phyloP scores from a whole-genome alignment of 2,797 vertebrate genomes.

The Sebastes dallii region DNA sequence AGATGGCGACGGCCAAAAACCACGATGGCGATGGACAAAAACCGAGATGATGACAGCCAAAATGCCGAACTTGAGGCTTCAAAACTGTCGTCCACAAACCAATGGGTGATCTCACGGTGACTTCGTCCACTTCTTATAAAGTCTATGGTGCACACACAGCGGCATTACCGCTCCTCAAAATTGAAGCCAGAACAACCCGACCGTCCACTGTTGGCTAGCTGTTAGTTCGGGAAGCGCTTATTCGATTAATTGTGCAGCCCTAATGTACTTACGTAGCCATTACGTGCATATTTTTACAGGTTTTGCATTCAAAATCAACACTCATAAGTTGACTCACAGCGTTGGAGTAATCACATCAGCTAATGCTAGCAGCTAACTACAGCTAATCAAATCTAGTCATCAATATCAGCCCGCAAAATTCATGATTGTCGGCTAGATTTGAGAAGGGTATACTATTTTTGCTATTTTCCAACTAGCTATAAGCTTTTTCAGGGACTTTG shows the following conservation, averaged over 20 bases:
- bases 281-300: too few relatives aligned
- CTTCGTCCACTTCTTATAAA: not conserved
- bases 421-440: not conserved
- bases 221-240: too few relatives aligned
- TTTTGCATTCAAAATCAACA: too few relatives aligned
- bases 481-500: not conserved
- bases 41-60: not conserved
- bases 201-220: too few relatives aligned
- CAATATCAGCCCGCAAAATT: not conserved
- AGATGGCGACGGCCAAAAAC: not conserved
- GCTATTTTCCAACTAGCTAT: not conserved
- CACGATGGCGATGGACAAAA: accelerated
- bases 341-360: not conserved
- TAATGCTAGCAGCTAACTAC: not conserved
- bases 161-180: too few relatives aligned
- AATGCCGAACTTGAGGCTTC: not conserved
- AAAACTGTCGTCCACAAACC: not conserved
- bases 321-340: too few relatives aligned
- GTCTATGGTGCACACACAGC: not conserved
- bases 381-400: not conserved
- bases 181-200: too few relatives aligned
- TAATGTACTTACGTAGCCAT: too few relatives aligned
- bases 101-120: not conserved
- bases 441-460: not conserved
- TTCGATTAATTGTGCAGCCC: too few relatives aligned